Base-by-base conservation (phyloP, 1,140 invertebrate genomes). In the Nymphalis io region DNA sequence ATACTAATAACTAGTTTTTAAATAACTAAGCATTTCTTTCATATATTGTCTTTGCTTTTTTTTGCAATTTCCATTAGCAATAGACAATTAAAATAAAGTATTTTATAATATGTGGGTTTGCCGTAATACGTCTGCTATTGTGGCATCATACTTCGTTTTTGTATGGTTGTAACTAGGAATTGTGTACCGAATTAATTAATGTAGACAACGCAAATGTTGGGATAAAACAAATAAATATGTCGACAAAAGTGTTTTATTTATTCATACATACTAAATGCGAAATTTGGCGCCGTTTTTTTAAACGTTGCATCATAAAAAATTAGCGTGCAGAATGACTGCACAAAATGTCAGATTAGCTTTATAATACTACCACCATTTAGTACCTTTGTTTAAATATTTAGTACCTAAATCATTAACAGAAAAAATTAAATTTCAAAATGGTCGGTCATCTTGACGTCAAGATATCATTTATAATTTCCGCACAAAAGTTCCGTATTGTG, bases 161-260 rank as follows among this genome's bases (percentile, higher is more conserved):
- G 60, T 46, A 23, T 46, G 60, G 46, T 46, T 61, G 44, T 61
- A 61, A 46, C 33, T 51, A 51, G 42, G 42, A 61, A 61, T 48
- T 48, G 60, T 48, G 44, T 61, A 61, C 46, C 60, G 60, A 61
- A 61, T 61, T 61, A 46, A 61, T 61, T 23, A 46, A 46, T 23
- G n/a, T 42, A 27, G 39, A 48, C 15, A 20, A 39, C 42, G 60
- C 60, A 42, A 61, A 61, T 61, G 23, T 46, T 33, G 60, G 42
- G 42, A 27, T 27, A 61, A 33, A 48, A 46, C 16, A 27, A 61
- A 61, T 48, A 48, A 61, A 61, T 23, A 46, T 61, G 27, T 61
- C 42, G 23, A 48, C 16, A 15, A 61, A 20, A 11, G 3, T 11
- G 48, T 18, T 51, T 16, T 51, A 20, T 51, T 48, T 48, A 48